Base-by-base conservation (phyloP, 2,113 vertebrate species). In the Labeo rohita region DNA sequence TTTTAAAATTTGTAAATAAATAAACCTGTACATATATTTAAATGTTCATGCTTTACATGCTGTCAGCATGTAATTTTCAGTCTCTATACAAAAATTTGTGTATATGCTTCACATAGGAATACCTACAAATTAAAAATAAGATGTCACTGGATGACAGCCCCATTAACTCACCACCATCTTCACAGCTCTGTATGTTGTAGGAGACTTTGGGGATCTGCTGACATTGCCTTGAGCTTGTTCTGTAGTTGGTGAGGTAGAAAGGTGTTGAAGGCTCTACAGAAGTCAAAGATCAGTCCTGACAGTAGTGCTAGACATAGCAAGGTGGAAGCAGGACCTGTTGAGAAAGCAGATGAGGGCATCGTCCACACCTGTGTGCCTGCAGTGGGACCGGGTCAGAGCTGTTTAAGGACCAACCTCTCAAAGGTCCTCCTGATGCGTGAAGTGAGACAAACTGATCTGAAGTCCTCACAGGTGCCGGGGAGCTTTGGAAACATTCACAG, bases 281-380 rank as follows among this genome's bases (percentile, higher is more conserved):
- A 76, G 73, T 52, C 73, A 76, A 76, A 77, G 49, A 50, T 77
- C 74, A 77, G 74, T 34, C 47, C 74, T 77, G 74, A 52, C 74
- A 54, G 23, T 10, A 50, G 74, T 77, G 74, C 23, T 49, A 77
- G 74, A 77, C 15, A 28, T 77, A 50, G 49, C 49, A 49, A 36
- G 74, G 47, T 36, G 74, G 49, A 77, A 52, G 74, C 74, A 54
- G 49, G n/a, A 77, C 74, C 49, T 77, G 74, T 54, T 36, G 74
- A 77, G 74, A 77, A 52, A 77, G 74, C 74, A 34, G 12, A 77
- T 77, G 74, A 77, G 74, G n/a, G 47, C 74, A 77, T 28, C 23
- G 39, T 72, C 16, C 68, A 72, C 68, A 45, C 36, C 8, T 45
- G 68, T 72, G 68, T 72, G 68, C 39, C 10, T 11, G 28, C 18